Conservation (phyloP, 2,113 vertebrate species). For the Oreochromis spilurus region DNA sequence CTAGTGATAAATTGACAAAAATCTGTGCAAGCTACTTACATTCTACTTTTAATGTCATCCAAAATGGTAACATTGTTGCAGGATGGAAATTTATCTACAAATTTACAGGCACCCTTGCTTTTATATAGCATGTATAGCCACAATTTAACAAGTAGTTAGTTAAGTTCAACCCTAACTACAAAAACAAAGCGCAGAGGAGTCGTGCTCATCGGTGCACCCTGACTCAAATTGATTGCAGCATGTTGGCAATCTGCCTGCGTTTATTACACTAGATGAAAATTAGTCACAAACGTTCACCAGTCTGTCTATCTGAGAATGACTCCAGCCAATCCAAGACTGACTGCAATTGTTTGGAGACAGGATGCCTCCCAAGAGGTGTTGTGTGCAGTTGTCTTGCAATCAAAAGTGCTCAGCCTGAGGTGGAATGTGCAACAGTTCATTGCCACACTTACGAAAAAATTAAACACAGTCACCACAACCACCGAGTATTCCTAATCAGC, state of each 20-base stretch:
- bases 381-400: neutral
- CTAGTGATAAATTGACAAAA: neutral
- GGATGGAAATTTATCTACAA: neutral
- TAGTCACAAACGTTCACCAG: neutral
- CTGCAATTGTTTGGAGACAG: neutral
- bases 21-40: neutral
- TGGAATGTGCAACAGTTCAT: neutral
- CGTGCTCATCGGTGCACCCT: neutral
- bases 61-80: neutral
- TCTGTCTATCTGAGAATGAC: neutral
- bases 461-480: neutral
- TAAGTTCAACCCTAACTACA: neutral
- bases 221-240: neutral
- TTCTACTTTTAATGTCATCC: neutral
- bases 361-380: neutral
- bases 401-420: neutral
- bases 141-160: neutral
- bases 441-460: neutral
- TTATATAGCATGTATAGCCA: neutral
- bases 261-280: neutral
- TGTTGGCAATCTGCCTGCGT: neutral
- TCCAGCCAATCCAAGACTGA: neutral
- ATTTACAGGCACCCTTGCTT: neutral
- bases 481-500: neutral
- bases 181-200: rapidly evolving